Conservation (phyloP, 1,140 invertebrate genomes). For the Mya arenaria region DNA sequence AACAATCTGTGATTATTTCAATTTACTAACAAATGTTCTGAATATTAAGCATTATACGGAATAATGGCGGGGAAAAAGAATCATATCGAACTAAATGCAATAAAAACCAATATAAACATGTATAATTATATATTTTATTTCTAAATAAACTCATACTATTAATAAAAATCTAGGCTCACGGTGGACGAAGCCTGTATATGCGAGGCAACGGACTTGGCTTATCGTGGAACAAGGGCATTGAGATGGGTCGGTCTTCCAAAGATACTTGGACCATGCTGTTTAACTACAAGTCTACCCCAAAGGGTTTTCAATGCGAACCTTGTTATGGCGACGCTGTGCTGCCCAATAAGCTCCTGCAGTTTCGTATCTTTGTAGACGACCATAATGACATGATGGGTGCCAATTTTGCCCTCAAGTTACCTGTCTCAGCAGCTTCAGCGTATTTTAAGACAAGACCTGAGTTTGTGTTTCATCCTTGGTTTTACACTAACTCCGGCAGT, state of each 20-base stretch:
- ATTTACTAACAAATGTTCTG: too few species aligned
- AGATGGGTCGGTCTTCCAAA: neutral
- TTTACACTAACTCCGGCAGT: neutral
- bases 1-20: too few species aligned
- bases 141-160: too few species aligned
- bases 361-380: constrained; percentile 20
- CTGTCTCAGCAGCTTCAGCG: constrained; percentile 14
- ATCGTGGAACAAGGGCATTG: neutral
- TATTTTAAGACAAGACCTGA: constrained; percentile 18
- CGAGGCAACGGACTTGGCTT: constrained; percentile 29
- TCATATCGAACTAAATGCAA: too few species aligned
- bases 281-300: constrained; percentile 1
- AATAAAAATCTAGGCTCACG: neutral
- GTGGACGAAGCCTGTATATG: neutral
- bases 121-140: too few species aligned
- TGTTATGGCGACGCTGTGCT: neutral
- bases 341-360: neutral
- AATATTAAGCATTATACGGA: too few species aligned
- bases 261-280: constrained; percentile 30
- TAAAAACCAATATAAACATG: too few species aligned
- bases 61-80: too few species aligned
- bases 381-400: constrained; percentile 27
- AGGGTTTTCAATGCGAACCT: constrained; percentile 16
- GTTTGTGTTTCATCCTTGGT: constrained; percentile 33
- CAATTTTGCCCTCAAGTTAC: constrained; percentile 41